Conservation (phyloP, 2,113 vertebrate genomes). For the Macquaria australasica region DNA sequence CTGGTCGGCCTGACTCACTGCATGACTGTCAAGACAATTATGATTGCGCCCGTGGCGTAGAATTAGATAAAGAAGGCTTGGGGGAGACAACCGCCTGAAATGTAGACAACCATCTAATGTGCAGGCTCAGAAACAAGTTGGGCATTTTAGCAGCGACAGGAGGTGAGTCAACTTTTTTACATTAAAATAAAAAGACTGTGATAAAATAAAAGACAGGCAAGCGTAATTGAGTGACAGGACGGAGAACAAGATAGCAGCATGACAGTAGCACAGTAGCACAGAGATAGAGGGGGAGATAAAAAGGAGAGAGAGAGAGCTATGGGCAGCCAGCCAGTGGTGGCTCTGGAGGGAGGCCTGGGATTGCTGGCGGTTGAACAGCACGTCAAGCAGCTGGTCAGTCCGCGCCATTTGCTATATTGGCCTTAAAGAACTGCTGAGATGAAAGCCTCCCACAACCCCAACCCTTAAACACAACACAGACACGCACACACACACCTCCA, state of each 20-base stretch:
- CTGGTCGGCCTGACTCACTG: slow-evolving; percentile 49
- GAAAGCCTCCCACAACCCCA: slow-evolving; percentile 52
- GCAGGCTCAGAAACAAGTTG: slow-evolving; percentile 14
- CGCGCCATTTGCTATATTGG: slow-evolving; percentile 68
- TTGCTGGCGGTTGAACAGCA: slow-evolving; percentile 56
- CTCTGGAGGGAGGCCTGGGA: slow-evolving; percentile 52
- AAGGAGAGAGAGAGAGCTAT: slow-evolving; percentile 13
- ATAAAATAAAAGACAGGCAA: slow-evolving; percentile 45
- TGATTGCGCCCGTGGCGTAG: slow-evolving; percentile 38
- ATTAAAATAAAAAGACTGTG: slow-evolving; percentile 29
- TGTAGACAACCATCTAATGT: slow-evolving; percentile 37
- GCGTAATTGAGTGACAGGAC: slow-evolving; percentile 53
- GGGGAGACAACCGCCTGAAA: slow-evolving; percentile 38
- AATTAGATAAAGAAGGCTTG: slow-evolving; percentile 67
- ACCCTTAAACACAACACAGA: background rate
- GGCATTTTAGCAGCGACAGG: slow-evolving; percentile 8
- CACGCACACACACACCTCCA: slow-evolving; percentile 8
- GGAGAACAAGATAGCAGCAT: slow-evolving; percentile 41
- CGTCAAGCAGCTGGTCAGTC: slow-evolving; percentile 64
- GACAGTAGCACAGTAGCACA: slow-evolving; percentile 17
- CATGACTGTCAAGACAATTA: slow-evolving; percentile 75
- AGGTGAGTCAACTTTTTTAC: slow-evolving; percentile 15
- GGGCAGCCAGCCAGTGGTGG: slow-evolving; percentile 40
- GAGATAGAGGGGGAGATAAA: slow-evolving; percentile 39
- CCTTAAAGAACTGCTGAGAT: slow-evolving; percentile 68